Evolutionary conservation across 2,888 invertebrate species (phyloP), one percentile per base, ranked within the genome.

Genomic region (Dusona sp.): DNA sequence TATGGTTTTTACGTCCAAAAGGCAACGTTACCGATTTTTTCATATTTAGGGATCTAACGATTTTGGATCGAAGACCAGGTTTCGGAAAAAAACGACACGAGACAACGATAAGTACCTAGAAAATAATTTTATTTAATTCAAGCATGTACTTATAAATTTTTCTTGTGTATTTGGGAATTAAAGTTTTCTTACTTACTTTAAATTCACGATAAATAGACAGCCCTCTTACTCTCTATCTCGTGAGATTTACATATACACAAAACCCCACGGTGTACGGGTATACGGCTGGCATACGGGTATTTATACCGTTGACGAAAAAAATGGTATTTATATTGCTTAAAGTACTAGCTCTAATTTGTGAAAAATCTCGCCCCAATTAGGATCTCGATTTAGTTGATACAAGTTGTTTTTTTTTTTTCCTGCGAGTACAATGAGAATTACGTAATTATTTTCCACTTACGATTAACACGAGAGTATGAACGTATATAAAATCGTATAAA

Each of bases 81-180:
- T 54, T 9, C 16, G 6, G 11, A 61, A 11, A 4, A 25, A 61
- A 13, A 42, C 11, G 11, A 42, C 11, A 11, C 13, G 11, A 61
- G 1, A 61, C 61, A 16, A 6, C 16, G 36, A 25, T 16, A n/a
- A 68, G 61, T 81, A 67, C 45, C 79, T 72, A 67, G 45, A 79
- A 79, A 80, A 87, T 87, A 80, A 48, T 72, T 79, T 83, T 75
- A 85, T 85, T 85, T 25, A n/a, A 72, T 64, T 70, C 77, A 73
- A 77, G 54, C 68, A 51, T 45, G 45, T 75, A 61, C 29, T 61
- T 61, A 75, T 77, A 51, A 65, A 73, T 42, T 61, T 54, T 33
- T 42, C 19, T 48, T 70, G 70, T 68, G 54, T 68, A 74, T 25
- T 33, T 45, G 29, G 51, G 29, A 72, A 73, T 73, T 1, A 84